These are phyloP conservation scores for Phymanthus crucifer DNA, from an alignment of 92 coral and sea anemone genomes.

Conservation along the genomic window DNA sequence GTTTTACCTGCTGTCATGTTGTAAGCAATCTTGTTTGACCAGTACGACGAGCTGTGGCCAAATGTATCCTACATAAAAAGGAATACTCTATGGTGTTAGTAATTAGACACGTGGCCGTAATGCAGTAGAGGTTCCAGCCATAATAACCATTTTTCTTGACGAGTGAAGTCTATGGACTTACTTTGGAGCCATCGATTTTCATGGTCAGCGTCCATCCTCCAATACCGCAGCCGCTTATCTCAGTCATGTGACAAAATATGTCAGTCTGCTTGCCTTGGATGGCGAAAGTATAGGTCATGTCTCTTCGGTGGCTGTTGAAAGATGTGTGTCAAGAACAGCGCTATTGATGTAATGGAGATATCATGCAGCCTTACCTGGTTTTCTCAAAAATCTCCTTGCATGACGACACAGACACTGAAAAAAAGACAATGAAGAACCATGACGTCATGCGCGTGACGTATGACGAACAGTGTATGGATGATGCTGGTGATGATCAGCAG, in stretches of 20 bases:
- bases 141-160: not conserved
- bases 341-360: not conserved
- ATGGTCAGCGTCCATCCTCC: conserved; percentile 40
- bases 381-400: conserved; percentile 22
- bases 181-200: conserved; percentile 31
- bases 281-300: conserved; percentile 25
- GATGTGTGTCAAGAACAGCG: not conserved
- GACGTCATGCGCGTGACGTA: not conserved
- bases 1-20: conserved; percentile 2
- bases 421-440: not conserved
- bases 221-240: conserved; percentile 12
- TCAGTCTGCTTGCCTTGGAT: conserved; percentile 9
- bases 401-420: conserved; percentile 6
- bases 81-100: not conserved
- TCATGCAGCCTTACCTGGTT: conserved; percentile 5
- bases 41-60: conserved; percentile 4
- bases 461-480: not conserved
- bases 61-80: conserved; percentile 4
- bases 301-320: conserved; percentile 10
- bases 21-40: conserved; percentile 25
- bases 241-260: conserved; percentile 27
- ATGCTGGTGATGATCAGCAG: not conserved
- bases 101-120: not conserved
- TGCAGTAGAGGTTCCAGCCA: not conserved
- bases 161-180: not conserved